Conservation (phyloP, 2,888 invertebrate genomes). For the Eupithecia abbreviata region DNA sequence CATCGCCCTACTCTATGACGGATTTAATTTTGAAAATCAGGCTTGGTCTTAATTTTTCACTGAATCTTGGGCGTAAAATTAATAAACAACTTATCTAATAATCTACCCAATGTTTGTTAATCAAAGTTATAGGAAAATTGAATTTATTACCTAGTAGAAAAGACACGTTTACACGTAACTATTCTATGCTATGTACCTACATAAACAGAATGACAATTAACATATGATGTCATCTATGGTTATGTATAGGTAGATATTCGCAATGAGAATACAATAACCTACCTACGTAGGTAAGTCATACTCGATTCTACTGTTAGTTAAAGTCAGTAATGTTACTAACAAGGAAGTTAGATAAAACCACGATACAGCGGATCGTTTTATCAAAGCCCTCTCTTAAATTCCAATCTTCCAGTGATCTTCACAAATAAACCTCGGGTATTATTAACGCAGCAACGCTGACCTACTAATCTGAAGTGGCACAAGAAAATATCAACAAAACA, state of each 20-base stretch:
- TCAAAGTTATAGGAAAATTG: not conserved
- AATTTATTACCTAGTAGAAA: not conserved
- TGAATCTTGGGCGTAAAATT: not conserved
- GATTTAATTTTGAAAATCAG: not conserved
- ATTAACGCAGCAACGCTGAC: conserved; percentile 31
- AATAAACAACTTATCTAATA: not conserved
- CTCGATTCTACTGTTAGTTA: too few species aligned
- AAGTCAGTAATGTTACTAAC: not conserved
- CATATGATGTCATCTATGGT: too few species aligned
- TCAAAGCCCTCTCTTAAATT: conserved; percentile 16
- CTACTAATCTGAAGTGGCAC: conserved; percentile 35
- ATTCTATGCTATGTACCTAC: not conserved
- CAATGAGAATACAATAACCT: too few species aligned
- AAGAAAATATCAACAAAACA: conserved; percentile 37
- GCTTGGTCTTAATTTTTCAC: not conserved
- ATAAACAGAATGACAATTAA: too few species aligned
- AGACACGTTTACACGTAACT: not conserved
- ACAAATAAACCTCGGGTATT: conserved; percentile 32
- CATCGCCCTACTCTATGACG: not conserved
- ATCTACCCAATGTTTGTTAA: not conserved
- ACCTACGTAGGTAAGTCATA: too few species aligned
- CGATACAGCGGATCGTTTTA: not conserved
- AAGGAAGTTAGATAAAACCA: not conserved
- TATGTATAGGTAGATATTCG: too few species aligned
- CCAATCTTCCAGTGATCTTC: conserved; percentile 27